Conservation (phyloP, 2,113 vertebrate species). For the Grammomys surdaster region DNA sequence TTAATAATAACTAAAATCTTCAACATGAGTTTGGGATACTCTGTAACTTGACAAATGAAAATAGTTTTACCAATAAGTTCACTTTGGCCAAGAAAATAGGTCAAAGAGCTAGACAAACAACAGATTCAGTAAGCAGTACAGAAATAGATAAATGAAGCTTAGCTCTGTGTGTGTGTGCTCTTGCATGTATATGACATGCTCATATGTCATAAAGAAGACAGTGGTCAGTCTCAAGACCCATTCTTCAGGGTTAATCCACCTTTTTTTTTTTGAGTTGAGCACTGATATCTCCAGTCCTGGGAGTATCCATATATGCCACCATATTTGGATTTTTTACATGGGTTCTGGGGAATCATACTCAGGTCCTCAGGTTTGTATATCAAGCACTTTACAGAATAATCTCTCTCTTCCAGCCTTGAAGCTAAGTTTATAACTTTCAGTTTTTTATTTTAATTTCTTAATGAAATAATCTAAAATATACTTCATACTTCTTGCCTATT, state of each 20-base stretch:
- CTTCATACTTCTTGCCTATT: not conserved
- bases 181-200: not conserved
- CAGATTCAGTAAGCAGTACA: not conserved
- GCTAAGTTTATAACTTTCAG: not conserved
- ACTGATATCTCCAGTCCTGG: too few relatives aligned
- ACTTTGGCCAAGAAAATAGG: not conserved
- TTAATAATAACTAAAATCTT: not conserved
- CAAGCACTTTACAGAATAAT: not conserved
- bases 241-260: not conserved
- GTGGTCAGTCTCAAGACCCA: not conserved
- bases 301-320: too few relatives aligned
- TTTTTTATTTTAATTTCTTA: constrained; percentile 36
- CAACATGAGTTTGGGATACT: not conserved
- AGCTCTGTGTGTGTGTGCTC: not conserved
- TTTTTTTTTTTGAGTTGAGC: too few relatives aligned
- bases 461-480: not conserved
- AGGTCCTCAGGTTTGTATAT: not conserved
- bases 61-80: not conserved
- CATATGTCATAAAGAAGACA: not conserved
- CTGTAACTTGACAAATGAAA: constrained; percentile 9
- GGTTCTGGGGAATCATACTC: not conserved
- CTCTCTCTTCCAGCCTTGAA: not conserved
- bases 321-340: not conserved
- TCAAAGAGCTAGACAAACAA: not conserved
- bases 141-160: not conserved